phyloP scores from a whole-genome alignment of 2,113 vertebrate genomes.

The Cariama cristata region DNA sequence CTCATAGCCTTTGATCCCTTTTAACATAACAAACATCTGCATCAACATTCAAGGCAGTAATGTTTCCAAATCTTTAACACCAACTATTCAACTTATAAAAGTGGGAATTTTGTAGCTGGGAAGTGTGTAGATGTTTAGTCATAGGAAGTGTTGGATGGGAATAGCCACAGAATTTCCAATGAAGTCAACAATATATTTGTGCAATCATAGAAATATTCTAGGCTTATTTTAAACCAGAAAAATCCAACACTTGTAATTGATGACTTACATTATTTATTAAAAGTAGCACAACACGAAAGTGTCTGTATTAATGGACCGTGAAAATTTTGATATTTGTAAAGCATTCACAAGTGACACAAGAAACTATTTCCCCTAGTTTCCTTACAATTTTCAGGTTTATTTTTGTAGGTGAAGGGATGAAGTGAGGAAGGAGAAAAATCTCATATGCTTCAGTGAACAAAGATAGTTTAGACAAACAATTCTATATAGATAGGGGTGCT shows the following conservation, averaged over 20 bases:
- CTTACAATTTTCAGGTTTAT: not conserved
- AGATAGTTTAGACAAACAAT: not conserved
- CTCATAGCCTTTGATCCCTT: conserved; percentile 84
- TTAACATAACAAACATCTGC: conserved; percentile 85
- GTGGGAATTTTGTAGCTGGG: conserved; percentile 61
- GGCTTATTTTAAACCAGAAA: not conserved
- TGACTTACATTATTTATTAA: not conserved
- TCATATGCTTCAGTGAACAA: not conserved
- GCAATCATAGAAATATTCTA: not conserved
- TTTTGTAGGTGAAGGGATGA: not conserved
- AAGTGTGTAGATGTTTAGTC: conserved; percentile 48
- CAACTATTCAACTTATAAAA: conserved; percentile 58
- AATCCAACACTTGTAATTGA: not conserved
- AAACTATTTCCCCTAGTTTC: not conserved
- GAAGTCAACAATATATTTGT: not conserved
- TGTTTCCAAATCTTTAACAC: conserved; percentile 53
- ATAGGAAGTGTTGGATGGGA: not conserved
- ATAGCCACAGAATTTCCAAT: not conserved
- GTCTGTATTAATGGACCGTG: not conserved
- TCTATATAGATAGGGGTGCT: not conserved
- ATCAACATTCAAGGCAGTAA: conserved; percentile 72
- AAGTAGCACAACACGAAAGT: not conserved
- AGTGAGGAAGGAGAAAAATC: not conserved
- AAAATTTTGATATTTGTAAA: not conserved
- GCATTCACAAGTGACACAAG: not conserved